Conservation (phyloP, 2,888 invertebrate genomes). For the Taenaris catops region DNA sequence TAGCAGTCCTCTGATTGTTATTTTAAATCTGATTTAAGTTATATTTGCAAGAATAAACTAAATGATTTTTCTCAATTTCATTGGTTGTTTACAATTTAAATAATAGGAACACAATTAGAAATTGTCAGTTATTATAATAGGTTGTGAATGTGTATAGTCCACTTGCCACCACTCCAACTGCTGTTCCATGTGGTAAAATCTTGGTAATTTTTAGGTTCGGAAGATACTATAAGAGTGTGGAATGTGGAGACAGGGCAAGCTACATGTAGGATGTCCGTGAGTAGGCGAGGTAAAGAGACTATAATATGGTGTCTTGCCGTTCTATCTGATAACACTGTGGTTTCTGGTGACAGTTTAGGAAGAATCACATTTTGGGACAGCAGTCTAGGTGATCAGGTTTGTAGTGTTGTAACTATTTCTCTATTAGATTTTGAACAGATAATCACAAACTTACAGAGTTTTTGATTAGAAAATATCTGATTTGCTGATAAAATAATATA, state of each 20-base stretch:
- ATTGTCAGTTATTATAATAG: too few relatives aligned
- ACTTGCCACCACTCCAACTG: too few relatives aligned
- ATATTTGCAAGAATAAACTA: background rate
- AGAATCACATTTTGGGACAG: constrained; percentile 94
- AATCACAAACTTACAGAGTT: too few relatives aligned
- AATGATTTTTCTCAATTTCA: too few relatives aligned
- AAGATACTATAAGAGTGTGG: constrained; percentile 93
- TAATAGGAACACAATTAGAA: too few relatives aligned
- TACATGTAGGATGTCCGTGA: constrained; percentile 88
- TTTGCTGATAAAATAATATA: too few relatives aligned
- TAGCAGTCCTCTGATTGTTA: too few relatives aligned
- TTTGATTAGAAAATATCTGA: too few relatives aligned
- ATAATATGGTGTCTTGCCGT: constrained; percentile 94
- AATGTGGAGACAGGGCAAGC: constrained; percentile 91
- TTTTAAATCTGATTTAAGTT: background rate
- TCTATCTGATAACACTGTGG: constrained; percentile 88
- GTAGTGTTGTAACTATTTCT: too few relatives aligned
- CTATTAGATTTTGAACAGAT: too few relatives aligned
- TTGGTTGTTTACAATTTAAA: too few relatives aligned
- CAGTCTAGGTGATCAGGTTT: constrained; percentile 85
- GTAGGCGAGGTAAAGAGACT: constrained; percentile 83
- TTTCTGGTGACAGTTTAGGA: constrained; percentile 92
- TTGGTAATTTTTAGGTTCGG: constrained; percentile 82
- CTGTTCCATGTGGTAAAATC: too few relatives aligned
- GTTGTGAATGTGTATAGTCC: background rate